Evolutionary conservation across 2,797 vertebrate genomes (phyloP).

Genomic region (Cossypha caffra): DNA sequence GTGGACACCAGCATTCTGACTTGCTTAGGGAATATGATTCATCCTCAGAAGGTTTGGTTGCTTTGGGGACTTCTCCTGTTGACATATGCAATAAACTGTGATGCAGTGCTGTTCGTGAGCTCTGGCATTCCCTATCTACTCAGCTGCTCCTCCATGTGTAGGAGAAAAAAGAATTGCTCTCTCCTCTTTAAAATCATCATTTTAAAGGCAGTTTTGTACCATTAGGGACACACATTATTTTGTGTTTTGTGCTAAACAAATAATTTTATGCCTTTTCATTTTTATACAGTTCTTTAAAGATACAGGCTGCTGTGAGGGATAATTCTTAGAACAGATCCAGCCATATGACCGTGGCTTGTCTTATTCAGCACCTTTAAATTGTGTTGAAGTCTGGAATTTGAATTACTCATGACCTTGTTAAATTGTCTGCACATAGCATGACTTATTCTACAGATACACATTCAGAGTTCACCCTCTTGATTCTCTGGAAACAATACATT

Average conservation of each 20-base stretch:
- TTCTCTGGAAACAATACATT: neutral
- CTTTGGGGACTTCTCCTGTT: conserved; percentile 69
- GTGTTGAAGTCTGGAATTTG: neutral
- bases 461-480: neutral
- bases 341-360: neutral
- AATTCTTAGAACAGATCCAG: neutral
- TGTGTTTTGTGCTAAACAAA: neutral
- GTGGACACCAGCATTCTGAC: conserved; percentile 55
- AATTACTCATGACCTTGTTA: neutral
- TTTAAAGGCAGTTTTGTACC: neutral
- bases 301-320: neutral
- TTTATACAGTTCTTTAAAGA: neutral
- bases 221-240: neutral
- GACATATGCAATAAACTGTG: conserved; percentile 9
- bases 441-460: neutral
- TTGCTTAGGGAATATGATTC: conserved; percentile 68
- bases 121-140: conserved; percentile 2
- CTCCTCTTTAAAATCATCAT: neutral
- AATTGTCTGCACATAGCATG: neutral
- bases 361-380: neutral
- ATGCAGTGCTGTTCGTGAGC: neutral
- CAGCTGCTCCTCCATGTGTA: neutral
- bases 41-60: conserved; percentile 59
- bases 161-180: neutral
- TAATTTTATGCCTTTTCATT: neutral